Conservation (phyloP, 2,113 vertebrate species). For the Cyanoderma ruficeps region DNA sequence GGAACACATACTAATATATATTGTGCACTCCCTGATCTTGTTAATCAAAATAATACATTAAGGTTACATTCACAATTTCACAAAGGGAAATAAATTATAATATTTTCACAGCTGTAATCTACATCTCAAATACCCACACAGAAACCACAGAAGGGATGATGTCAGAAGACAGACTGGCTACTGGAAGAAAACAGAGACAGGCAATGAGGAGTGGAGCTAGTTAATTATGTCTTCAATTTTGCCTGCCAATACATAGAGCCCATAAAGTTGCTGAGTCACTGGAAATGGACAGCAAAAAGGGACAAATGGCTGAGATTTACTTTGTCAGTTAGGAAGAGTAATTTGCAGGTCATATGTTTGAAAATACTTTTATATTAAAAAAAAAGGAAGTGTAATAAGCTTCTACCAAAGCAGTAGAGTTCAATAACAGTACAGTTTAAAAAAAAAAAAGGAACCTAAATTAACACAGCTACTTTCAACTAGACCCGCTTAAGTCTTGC, state of each 20-base stretch:
- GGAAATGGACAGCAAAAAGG: neutral
- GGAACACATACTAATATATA: neutral
- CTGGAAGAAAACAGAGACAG: slow-evolving; percentile 6
- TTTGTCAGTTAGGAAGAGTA: neutral
- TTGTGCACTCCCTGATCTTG: neutral
- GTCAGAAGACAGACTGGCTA: slow-evolving; percentile 14
- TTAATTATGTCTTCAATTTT: slow-evolving; percentile 18
- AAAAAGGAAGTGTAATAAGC: neutral
- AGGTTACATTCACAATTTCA: neutral
- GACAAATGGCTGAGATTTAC: neutral
- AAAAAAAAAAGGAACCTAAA: neutral
- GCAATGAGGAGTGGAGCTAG: neutral
- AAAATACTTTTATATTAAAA: neutral
- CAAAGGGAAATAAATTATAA: neutral
- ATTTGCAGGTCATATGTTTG: neutral
- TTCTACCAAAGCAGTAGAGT: neutral
- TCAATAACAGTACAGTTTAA: neutral
- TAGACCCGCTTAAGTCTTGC: neutral
- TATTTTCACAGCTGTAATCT: neutral
- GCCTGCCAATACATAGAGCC: slow-evolving; percentile 20
- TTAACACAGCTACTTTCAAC: neutral
- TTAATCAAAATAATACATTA: neutral
- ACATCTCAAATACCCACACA: neutral
- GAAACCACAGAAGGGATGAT: neutral
- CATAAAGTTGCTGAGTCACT: neutral